A percentile compares a stretch with the other conserved stretches of the same genome.
Evolutionary conservation across 2,888 invertebrate genomes (phyloP).

Genomic region (Slavum lentiscoides): DNA sequence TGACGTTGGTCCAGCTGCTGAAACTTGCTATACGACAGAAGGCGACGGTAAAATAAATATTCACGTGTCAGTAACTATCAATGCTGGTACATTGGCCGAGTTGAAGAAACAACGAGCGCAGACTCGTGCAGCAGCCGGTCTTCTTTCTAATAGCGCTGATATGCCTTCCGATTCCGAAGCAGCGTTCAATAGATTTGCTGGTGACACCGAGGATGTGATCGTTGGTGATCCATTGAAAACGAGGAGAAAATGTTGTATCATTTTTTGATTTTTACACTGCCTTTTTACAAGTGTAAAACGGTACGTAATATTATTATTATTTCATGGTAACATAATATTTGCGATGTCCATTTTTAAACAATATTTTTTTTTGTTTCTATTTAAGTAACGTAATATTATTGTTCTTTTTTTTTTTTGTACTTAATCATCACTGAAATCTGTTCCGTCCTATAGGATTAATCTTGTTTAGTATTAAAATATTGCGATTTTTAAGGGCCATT

Average conservation of each 20-base stretch:
- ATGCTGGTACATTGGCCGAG: conserved; percentile 84
- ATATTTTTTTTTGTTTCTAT: too few relatives aligned
- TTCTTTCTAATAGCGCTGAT: conserved; percentile 32
- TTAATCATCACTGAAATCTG: conserved; percentile 46
- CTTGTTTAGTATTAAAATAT: conserved; percentile 18
- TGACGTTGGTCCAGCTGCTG: conserved; percentile 55
- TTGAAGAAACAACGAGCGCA: conserved; percentile 90
- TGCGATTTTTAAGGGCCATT: conserved; percentile 36
- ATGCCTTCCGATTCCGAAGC: conserved; percentile 37
- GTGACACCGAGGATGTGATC: conserved; percentile 57
- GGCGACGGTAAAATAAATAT: conserved; percentile 87
- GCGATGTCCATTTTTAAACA: not conserved
- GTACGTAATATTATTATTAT: not conserved
- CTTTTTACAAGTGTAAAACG: not conserved
- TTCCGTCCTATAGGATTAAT: conserved; percentile 38
- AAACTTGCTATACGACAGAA: conserved; percentile 61
- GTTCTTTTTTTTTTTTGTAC: conserved; percentile 29
- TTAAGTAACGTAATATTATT: not conserved
- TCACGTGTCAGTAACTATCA: conserved; percentile 80
- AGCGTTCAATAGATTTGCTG: conserved; percentile 55
- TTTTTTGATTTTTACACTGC: conserved; percentile 27
- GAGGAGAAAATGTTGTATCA: conserved; percentile 55
- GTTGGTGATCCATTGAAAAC: conserved; percentile 57
- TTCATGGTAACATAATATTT: not conserved
- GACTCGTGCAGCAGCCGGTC: conserved; percentile 63